Percentiles rank a stretch among this genome's conserved stretches.
These are phyloP conservation scores for Thalpophila matura DNA, from an alignment of 2,888 invertebrate genomes.

Conservation along the genomic window DNA sequence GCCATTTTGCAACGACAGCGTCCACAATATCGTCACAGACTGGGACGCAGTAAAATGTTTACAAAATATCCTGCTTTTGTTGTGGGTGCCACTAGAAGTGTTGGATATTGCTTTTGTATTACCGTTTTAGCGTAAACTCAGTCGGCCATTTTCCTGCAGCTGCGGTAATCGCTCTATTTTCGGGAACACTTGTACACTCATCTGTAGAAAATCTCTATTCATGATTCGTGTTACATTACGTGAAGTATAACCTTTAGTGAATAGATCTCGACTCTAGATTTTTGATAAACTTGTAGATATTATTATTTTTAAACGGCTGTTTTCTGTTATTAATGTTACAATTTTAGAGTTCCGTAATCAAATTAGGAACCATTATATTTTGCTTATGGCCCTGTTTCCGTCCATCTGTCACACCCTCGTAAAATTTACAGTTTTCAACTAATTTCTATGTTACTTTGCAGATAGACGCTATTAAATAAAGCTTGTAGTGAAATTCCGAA, in stretches of 20 bases:
- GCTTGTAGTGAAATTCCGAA: too few species aligned
- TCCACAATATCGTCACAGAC: slow-evolving; percentile 88
- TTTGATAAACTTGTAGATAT: too few species aligned
- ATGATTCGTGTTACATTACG: slow-evolving; percentile 23
- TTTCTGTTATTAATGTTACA: too few species aligned
- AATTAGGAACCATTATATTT: too few species aligned
- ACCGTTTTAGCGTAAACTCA: slow-evolving; percentile 77
- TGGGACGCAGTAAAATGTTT: slow-evolving; percentile 88
- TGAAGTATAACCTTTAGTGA: background rate
- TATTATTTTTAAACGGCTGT: too few species aligned
- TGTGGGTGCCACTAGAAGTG: slow-evolving; percentile 77
- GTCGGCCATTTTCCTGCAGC: slow-evolving; percentile 69
- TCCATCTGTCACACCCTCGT: too few species aligned
- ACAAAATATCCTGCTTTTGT: slow-evolving; percentile 87
- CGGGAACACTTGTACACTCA: slow-evolving; percentile 41
- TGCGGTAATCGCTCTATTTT: slow-evolving; percentile 68
- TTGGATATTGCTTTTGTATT: slow-evolving; percentile 85
- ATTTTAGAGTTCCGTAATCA: too few species aligned
- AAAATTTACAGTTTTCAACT: too few species aligned
- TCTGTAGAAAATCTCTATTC: slow-evolving; percentile 38
- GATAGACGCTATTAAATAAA: too few species aligned
- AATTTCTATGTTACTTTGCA: too few species aligned
- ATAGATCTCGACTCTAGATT: too few species aligned
- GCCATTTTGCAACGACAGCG: slow-evolving; percentile 85
- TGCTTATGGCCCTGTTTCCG: too few species aligned